phyloP scores from a whole-genome alignment of 1,140 invertebrate species.

The Drosophila simulans region DNA sequence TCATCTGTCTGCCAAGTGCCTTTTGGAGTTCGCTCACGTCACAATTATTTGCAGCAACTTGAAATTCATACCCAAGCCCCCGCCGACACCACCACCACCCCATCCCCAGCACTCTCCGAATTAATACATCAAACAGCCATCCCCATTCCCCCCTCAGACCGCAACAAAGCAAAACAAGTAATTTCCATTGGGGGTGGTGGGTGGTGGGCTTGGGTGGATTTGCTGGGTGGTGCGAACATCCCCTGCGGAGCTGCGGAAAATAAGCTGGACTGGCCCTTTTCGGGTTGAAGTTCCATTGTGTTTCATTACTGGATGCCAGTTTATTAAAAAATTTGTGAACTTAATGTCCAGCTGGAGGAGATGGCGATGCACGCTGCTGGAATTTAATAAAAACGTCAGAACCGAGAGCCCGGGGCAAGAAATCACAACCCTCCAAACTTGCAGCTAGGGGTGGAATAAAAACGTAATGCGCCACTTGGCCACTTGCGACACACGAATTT shows the following conservation, averaged over 20 bases:
- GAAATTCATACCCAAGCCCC: conserved; percentile 64
- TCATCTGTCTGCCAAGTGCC: conserved; percentile 72
- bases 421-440: conserved; percentile 61
- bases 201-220: too few relatives aligned
- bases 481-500: too few relatives aligned
- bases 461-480: background rate
- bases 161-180: conserved; percentile 69
- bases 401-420: conserved; percentile 24
- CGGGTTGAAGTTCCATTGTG: conserved; percentile 46
- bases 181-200: conserved; percentile 47
- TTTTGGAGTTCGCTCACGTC: conserved; percentile 71
- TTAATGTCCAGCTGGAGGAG: conserved; percentile 41
- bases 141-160: conserved; percentile 50
- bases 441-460: conserved; percentile 17
- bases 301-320: conserved; percentile 69
- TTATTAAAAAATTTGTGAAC: conserved; percentile 80
- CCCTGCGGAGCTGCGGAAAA: conserved; percentile 9
- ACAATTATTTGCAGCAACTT: conserved; percentile 81
- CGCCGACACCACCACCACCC: too few relatives aligned
- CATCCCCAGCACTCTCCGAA: conserved; percentile 25
- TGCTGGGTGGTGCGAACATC: background rate
- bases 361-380: conserved; percentile 17
- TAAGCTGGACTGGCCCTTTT: conserved; percentile 19
- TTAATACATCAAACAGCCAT: conserved; percentile 67
- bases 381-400: conserved; percentile 76